Evolutionary conservation across 92 coral and sea anemone genomes (phyloP).

Genomic region (Paragorgia papillata): DNA sequence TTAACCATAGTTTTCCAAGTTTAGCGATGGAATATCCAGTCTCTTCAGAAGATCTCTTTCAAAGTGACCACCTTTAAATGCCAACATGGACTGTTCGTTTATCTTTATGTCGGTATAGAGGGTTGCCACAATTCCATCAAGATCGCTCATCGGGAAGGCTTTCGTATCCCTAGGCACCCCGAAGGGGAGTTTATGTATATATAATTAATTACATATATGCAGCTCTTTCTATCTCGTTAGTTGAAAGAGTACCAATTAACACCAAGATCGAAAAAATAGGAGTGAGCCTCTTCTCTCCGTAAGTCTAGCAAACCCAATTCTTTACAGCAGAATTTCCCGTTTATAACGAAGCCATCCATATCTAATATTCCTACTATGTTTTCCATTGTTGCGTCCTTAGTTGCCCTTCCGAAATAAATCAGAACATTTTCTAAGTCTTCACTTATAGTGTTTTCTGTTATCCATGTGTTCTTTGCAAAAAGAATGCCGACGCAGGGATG

Average conservation of each 20-base stretch:
- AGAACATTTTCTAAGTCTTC: no score
- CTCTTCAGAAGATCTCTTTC: neutral
- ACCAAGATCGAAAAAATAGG: slow-evolving; percentile 8
- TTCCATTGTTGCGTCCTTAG: no score
- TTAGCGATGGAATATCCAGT: no score
- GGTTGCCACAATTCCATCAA: neutral
- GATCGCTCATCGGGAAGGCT: no score
- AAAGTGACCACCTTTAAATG: slow-evolving; percentile 7
- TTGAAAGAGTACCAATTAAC: neutral
- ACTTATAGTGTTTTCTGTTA: no score
- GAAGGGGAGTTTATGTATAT: slow-evolving; percentile 1
- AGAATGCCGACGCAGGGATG: no score
- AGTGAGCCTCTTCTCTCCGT: neutral
- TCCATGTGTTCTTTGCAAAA: no score
- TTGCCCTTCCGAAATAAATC: no score
- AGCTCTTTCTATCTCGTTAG: neutral
- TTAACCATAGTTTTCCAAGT: no score
- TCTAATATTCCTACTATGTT: no score
- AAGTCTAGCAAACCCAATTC: neutral
- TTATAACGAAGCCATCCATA: no score
- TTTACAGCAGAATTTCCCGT: neutral
- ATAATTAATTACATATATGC: neutral
- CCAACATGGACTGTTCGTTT: neutral
- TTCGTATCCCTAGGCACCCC: neutral
- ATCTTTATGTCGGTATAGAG: neutral